Percentiles rank a stretch among this genome's conserved stretches.
These are phyloP conservation scores for Gadopsis bispinosus DNA, from an alignment of 2,797 vertebrate species.

Conservation along the genomic window DNA sequence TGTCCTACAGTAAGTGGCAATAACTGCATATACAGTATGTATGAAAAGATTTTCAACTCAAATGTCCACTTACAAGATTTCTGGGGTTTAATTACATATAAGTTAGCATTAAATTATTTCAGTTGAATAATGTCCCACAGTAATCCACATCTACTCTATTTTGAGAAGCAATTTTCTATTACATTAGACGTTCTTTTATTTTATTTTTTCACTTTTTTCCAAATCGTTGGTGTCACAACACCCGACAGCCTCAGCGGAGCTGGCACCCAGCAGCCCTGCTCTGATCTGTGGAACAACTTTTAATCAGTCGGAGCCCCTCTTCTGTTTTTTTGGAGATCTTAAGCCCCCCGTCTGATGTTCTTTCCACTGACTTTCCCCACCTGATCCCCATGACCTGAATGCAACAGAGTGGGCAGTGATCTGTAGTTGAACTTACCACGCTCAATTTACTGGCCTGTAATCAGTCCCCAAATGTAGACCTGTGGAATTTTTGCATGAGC, in stretches of 20 bases:
- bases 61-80: neutral
- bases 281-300: constrained; percentile 64
- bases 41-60: neutral
- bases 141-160: neutral
- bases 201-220: neutral
- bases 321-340: constrained; percentile 51
- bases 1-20: neutral
- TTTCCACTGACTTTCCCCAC: constrained; percentile 76
- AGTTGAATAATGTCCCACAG: neutral
- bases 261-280: constrained; percentile 28
- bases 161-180: constrained; percentile 3
- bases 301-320: constrained; percentile 60
- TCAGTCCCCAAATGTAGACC: constrained; percentile 66
- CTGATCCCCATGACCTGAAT: constrained; percentile 66
- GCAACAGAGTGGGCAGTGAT: constrained; percentile 34
- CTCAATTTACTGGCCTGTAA: constrained; percentile 44
- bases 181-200: neutral
- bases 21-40: neutral
- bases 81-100: neutral
- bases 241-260: constrained; percentile 29
- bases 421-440: constrained; percentile 34
- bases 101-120: neutral
- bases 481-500: constrained; percentile 56
- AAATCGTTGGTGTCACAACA: constrained; percentile 17
- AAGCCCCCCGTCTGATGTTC: constrained; percentile 49